Evolutionary conservation across 2,888 invertebrate genomes (phyloP), one percentile per base, ranked within the genome.

Genomic region (Meganola albula): DNA sequence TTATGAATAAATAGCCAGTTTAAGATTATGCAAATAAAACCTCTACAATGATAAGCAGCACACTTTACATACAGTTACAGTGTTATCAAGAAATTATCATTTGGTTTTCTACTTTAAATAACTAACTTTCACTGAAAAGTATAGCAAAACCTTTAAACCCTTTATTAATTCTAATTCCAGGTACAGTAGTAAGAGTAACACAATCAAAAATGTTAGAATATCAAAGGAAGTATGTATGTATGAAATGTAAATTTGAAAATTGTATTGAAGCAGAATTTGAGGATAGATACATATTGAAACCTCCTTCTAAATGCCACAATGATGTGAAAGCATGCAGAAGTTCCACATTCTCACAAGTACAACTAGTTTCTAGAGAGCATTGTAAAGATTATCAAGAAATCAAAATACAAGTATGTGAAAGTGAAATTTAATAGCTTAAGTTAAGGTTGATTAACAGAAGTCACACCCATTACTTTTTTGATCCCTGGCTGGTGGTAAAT

Each of bases 311-410:
- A 55, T 92, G 92, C 60, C 58, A 58, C 0, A 86, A 82, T 71
- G 85, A 88, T 25, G 87, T 88, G 27, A 60, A 61, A 23, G 71
- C 70, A 13, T 91, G 91, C 60, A 78, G 74, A 52, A 86, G 88
- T 51, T 80, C 83, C 21, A 90, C 85, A 53, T 87, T 90, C 39
- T 73, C 70, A 37, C 74, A 79, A 51, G 72, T 89, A 10, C 87
- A 85, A 39, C 67, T 88, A 30, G 75, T 90, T 20, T 88, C 90
- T 26, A 83, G 89, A 40, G 87, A 89, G 42, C 87, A 91, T 60
- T 95, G 90, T 63, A 92, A 90, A 54, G 94, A 95, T 82, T 94
- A 93, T 74, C 95, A 95, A 72, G 94, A 95, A 84, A 90, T 95
- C 8, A 95, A 94, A 80, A 88, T 97, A 59, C 93, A 93, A 79